Conservation (phyloP, 2,797 vertebrate species). For the Acanthopagrus latus region DNA sequence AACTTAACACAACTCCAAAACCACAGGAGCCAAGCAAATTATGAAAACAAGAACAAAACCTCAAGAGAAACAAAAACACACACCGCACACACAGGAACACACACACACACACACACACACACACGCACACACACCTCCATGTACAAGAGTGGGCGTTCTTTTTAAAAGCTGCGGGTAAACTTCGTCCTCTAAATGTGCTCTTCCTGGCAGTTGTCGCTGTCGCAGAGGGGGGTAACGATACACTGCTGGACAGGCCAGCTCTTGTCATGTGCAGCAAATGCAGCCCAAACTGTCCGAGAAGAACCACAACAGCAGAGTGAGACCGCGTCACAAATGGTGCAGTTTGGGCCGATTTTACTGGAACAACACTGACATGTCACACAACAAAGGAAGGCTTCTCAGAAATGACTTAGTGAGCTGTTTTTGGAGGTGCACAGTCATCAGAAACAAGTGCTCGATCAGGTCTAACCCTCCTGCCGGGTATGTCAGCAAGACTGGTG, state of each 20-base stretch:
- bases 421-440: conserved; percentile 42
- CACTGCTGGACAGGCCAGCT: conserved; percentile 72
- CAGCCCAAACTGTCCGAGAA: conserved; percentile 86
- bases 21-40: conserved; percentile 59
- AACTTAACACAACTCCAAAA: conserved; percentile 68
- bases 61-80: conserved; percentile 51
- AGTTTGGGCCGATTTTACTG: conserved; percentile 51
- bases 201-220: conserved; percentile 57
- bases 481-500: not conserved
- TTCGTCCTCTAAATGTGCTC: conserved; percentile 73
- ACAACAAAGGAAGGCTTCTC: conserved; percentile 65
- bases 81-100: conserved; percentile 39
- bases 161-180: conserved; percentile 69
- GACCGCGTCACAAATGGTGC: conserved; percentile 50
- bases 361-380: conserved; percentile 65
- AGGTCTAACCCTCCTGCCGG: conserved; percentile 10
- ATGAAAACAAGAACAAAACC: conserved; percentile 53
- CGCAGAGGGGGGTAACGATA: conserved; percentile 68
- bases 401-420: conserved; percentile 56
- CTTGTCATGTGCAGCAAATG: conserved; percentile 88
- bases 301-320: conserved; percentile 81
- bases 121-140: conserved; percentile 67
- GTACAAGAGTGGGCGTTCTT: conserved; percentile 61
- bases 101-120: conserved; percentile 39
- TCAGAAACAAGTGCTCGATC: conserved; percentile 56